Evolutionary conservation across 2,113 vertebrate genomes (phyloP).

Genomic region (Rhipidura dahli): DNA sequence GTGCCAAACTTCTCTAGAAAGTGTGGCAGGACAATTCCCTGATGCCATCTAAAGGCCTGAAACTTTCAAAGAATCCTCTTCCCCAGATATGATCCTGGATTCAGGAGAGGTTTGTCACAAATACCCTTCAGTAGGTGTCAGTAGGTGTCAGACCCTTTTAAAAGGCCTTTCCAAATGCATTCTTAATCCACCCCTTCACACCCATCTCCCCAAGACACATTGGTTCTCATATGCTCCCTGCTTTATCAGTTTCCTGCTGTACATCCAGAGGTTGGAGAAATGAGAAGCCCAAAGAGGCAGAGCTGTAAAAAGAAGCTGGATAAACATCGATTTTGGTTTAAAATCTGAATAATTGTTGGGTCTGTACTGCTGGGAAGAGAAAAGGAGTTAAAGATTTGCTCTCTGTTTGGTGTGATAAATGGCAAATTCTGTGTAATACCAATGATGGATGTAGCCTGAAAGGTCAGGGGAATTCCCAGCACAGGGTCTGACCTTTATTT

Average conservation of each 20-base stretch:
- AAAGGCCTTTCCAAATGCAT: not conserved
- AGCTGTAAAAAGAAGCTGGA: conserved; percentile 1
- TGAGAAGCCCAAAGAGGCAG: conserved; percentile 11
- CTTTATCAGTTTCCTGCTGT: not conserved
- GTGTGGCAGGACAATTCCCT: not conserved
- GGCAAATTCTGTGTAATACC: conserved; percentile 67
- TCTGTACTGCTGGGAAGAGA: conserved; percentile 30
- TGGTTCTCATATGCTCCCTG: not conserved
- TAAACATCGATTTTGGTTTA: conserved; percentile 33
- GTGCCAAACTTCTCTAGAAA: not conserved
- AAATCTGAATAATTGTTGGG: conserved; percentile 51
- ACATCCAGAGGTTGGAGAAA: not conserved
- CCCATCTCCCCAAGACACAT: not conserved
- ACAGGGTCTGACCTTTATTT: conserved; percentile 71
- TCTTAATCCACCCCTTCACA: not conserved
- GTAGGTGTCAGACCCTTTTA: not conserved
- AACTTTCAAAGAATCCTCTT: not conserved
- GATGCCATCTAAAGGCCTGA: not conserved
- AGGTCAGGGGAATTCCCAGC: conserved; percentile 73
- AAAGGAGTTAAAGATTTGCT: conserved; percentile 56
- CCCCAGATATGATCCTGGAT: not conserved
- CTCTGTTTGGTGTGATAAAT: conserved; percentile 70
- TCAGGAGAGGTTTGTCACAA: not conserved
- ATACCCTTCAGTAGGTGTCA: not conserved
- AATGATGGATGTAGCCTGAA: conserved; percentile 67